Conservation (phyloP, 53 echinoderm and acorn worm genomes). For the Paracentrotus lividus region DNA sequence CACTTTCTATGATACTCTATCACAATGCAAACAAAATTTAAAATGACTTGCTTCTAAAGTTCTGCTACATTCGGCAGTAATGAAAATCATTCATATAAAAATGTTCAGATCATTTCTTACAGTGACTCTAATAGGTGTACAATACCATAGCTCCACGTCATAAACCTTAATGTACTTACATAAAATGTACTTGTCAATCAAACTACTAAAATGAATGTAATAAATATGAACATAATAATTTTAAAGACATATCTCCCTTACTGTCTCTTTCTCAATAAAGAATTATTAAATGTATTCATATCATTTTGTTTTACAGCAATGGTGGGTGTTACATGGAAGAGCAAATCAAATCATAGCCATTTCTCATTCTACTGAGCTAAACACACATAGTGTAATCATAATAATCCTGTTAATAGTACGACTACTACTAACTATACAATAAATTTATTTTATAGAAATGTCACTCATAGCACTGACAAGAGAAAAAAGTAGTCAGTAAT, state of each 20-base stretch:
- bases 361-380: too few species aligned
- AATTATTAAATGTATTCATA: not conserved
- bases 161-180: too few species aligned
- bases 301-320: slow-evolving; percentile 17
- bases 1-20: not conserved
- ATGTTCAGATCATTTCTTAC: not conserved
- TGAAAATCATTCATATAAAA: not conserved
- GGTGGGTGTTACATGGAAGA: slow-evolving; percentile 29
- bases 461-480: too few species aligned
- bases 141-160: slow-evolving; percentile 28
- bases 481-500: too few species aligned
- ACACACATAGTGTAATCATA: too few species aligned
- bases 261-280: not conserved
- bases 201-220: too few species aligned
- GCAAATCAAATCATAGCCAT: not conserved
- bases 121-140: slow-evolving; percentile 13
- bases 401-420: too few species aligned
- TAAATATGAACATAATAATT: not conserved
- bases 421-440: too few species aligned
- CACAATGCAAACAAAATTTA: not conserved
- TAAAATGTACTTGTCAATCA: too few species aligned
- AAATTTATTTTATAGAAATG: too few species aligned
- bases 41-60: too few species aligned
- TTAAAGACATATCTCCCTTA: not conserved
- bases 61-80: not conserved